These are phyloP conservation scores for Lepidochrysops patricia DNA, from an alignment of 2,888 invertebrate species.

Conservation along the genomic window DNA sequence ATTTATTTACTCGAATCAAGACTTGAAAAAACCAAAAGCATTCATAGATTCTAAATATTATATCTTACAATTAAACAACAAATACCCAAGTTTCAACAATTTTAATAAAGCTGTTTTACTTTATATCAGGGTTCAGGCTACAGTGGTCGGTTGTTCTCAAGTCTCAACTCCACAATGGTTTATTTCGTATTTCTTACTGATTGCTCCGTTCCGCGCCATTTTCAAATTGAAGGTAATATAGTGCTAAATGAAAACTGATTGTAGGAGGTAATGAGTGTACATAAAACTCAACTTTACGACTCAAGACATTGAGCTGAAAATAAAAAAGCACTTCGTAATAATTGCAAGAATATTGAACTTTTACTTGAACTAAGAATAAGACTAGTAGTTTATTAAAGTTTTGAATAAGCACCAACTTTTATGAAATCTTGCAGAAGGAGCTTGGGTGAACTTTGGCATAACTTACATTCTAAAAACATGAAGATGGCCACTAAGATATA, in stretches of 20 bases:
- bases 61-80: not conserved
- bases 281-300: conserved; percentile 19
- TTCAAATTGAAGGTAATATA: conserved; percentile 42
- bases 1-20: no score
- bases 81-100: conserved; percentile 6
- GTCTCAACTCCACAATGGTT: conserved; percentile 38
- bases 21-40: no score
- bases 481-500: not conserved
- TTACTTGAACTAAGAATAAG: conserved; percentile 27
- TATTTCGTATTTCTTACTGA: conserved; percentile 45
- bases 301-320: conserved; percentile 16
- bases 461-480: not conserved
- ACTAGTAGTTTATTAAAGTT: not conserved
- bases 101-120: conserved; percentile 18
- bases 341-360: conserved; percentile 19
- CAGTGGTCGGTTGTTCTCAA: conserved; percentile 30
- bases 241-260: conserved; percentile 39
- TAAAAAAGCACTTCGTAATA: conserved; percentile 17
- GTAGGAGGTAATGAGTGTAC: conserved; percentile 25
- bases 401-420: not conserved
- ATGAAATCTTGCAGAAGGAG: not conserved
- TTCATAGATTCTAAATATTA: no score
- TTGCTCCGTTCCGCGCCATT: conserved; percentile 38
- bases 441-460: not conserved
- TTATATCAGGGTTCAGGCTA: conserved; percentile 26